phyloP scores from a whole-genome alignment of 2,888 invertebrate genomes.

The Pachydiplax longipennis region DNA sequence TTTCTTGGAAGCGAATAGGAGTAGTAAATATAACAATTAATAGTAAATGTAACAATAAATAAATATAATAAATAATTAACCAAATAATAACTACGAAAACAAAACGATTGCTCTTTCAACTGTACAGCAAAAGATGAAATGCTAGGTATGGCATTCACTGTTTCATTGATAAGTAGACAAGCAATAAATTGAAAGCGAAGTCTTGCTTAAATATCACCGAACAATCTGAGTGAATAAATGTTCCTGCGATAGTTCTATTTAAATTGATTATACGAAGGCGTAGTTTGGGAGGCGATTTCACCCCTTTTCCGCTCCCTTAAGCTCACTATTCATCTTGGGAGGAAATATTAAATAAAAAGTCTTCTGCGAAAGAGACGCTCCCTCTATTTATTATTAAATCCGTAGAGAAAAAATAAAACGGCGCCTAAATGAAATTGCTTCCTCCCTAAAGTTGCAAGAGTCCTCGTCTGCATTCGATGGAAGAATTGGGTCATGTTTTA shows the following conservation, averaged over 20 bases:
- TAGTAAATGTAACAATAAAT: too few species aligned
- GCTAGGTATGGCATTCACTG: too few species aligned
- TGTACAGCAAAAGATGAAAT: too few species aligned
- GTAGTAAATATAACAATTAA: too few species aligned
- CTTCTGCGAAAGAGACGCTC: neutral
- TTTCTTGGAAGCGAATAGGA: too few species aligned
- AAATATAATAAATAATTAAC: too few species aligned
- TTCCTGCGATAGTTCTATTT: neutral
- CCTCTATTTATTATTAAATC: neutral
- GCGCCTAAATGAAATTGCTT: neutral
- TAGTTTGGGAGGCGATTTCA: neutral
- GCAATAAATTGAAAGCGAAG: too few species aligned
- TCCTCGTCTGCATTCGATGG: neutral
- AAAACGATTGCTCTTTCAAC: too few species aligned
- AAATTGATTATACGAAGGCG: neutral
- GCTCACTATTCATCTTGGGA: neutral
- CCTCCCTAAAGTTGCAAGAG: neutral
- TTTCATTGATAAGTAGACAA: too few species aligned
- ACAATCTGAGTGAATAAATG: neutral
- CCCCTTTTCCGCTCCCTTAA: neutral
- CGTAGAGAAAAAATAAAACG: neutral
- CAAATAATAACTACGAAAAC: too few species aligned
- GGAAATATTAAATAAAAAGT: neutral
- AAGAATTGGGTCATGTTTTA: neutral
- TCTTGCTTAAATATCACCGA: neutral